These are phyloP conservation scores for Ditula angustiorana DNA, from an alignment of 2,888 invertebrate genomes.

Conservation along the genomic window DNA sequence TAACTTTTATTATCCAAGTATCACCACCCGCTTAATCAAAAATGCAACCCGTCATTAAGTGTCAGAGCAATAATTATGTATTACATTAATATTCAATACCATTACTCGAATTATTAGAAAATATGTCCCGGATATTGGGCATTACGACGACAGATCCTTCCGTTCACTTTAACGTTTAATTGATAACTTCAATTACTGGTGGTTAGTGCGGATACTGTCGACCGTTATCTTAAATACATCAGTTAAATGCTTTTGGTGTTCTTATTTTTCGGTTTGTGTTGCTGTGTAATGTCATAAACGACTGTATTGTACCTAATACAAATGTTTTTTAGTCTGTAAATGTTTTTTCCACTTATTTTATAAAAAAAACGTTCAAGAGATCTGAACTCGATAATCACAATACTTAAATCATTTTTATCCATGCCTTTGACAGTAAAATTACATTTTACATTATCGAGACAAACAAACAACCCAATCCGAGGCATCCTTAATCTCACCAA, in stretches of 20 bases:
- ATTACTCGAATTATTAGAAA: not conserved
- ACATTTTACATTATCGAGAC: conserved; percentile 12
- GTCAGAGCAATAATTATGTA: no score
- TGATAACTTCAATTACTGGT: not conserved
- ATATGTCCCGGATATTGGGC: conserved; percentile 22
- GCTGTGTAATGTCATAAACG: no score
- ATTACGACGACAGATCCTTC: conserved; percentile 25
- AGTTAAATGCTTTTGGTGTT: not conserved
- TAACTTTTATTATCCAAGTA: no score
- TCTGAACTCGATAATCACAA: no score
- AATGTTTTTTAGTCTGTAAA: no score
- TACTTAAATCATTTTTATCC: conserved; percentile 8
- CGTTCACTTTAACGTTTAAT: conserved; percentile 11
- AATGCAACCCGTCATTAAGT: no score
- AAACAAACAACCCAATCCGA: conserved; percentile 32
- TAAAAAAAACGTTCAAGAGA: no score
- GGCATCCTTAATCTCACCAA: conserved; percentile 30
- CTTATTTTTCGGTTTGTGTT: no score
- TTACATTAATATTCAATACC: not conserved
- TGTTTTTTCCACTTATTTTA: no score
- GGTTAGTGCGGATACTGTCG: conserved; percentile 13
- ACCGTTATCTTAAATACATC: conserved; percentile 3
- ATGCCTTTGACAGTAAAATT: conserved; percentile 24
- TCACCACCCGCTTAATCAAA: no score
- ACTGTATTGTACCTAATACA: no score